Base-by-base conservation (phyloP, 2,888 invertebrate species). In the Petrolisthes manimaculis region DNA sequence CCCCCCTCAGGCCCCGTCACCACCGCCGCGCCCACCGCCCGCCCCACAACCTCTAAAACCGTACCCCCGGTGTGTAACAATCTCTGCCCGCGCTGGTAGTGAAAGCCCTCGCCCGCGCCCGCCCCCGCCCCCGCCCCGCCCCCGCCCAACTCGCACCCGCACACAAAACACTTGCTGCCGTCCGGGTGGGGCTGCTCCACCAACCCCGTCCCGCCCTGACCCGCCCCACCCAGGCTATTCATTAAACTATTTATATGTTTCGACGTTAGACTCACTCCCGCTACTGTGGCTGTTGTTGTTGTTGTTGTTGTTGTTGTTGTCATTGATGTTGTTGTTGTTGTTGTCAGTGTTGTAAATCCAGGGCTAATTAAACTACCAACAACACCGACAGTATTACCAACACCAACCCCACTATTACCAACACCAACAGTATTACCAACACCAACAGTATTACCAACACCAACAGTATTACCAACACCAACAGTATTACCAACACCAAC, bases 111-210 rank as follows among this genome's bases (percentile, higher is more conserved):
- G n/a, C n/a, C n/a, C n/a, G n/a, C n/a, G n/a, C n/a, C n/a, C n/a
- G n/a, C n/a, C n/a, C n/a, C n/a, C n/a, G n/a, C 71, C 21, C n/a
- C 71, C 61, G 3, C 61, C 61, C 3, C 61, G 1, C 1, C 61
- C 21, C n/a, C 14, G n/a, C 71, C 71, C 71, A 71, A 21, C 14
- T 71, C 71, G 6, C 71, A 8, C n/a, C 71, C 71, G 4, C 71
- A 71, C n/a, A 71, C 71, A n/a, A 71, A 71, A 71, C 71, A 71
- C n/a, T 71, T 71, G 21, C 71, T 71, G 6, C 71, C 71, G 21
- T 71, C 71, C 18, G 21, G 71, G 71, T 71, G 71, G 1, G 71
- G 71, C 21, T 71, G 71, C 21, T 71, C 71, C 21, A 71, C 71
- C n/a, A 71, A 8, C 5, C 71, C 71, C 6, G n/a, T 8, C n/a